Evolutionary conservation across 2,113 vertebrate species (phyloP), one percentile per base, ranked within the genome.

Genomic region (Alaudala cheleensis): DNA sequence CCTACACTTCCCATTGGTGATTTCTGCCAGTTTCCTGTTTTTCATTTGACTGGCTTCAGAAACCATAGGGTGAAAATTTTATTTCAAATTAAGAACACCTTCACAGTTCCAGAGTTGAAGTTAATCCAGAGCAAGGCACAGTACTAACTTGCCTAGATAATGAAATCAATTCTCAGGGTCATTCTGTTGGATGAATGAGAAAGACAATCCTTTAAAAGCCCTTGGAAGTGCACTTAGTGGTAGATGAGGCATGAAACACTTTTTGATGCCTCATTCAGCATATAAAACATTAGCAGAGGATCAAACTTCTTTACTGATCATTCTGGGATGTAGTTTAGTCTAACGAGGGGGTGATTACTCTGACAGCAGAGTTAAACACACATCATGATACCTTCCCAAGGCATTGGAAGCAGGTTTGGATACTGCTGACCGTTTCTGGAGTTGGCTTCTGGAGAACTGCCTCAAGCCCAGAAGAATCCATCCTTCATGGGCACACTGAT

Each of bases 141-240:
- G 31, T 47, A 60, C 65, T 77, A 85, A 66, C 29, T 60, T 78
- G 58, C 70, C 34, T 67, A n/a, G 64, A 54, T 78, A 94, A 92
- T 81, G 49, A 96, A 93, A 83, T 79, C 71, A 77, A 23, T 66
- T 69, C 56, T 81, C 53, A 83, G 89, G 79, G 80, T 89, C 86
- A 51, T 88, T 65, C 77, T 71, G 47, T 7, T 19, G 64, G 53
- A n/a, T 73, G 37, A 86, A 54, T 13, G 73, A 76, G 73, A 86
- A n/a, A 70, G 11, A 76, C 25, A 71, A 73, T 57, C 31, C 40
- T 86, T 76, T 56, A 81, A 93, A 70, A 91, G 64, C 49, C 50
- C 73, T 87, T 93, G n/a, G 42, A 88, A 69, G 49, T 33, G 61
- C 53, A 62, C 54, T 73, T 71, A 72, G 67, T 53, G 78, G 88